These are phyloP conservation scores for Trimorus sp. DNA, from an alignment of 2,888 invertebrate species.

Conservation along the genomic window DNA sequence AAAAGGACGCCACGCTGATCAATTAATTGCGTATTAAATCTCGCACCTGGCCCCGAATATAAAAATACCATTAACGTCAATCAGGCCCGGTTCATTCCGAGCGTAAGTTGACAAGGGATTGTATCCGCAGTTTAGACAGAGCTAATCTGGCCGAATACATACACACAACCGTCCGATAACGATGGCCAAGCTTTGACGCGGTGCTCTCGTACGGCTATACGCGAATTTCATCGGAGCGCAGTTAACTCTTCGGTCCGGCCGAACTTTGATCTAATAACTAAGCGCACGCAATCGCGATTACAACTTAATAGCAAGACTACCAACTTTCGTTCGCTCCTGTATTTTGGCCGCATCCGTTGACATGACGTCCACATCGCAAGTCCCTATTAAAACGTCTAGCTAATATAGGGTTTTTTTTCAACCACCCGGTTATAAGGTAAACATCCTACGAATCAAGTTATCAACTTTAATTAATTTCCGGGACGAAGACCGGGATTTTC, in stretches of 20 bases:
- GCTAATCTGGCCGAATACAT: slow-evolving; percentile 35
- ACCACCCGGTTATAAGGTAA: no score
- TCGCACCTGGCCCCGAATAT: background rate
- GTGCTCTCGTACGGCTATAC: slow-evolving; percentile 62
- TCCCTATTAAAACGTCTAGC: no score
- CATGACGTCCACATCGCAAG: slow-evolving; percentile 8
- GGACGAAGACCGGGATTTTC: no score
- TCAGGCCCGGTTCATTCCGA: slow-evolving; percentile 25
- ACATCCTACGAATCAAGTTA: no score
- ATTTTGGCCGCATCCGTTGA: slow-evolving; percentile 18
- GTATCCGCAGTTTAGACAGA: slow-evolving; percentile 31
- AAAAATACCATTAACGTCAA: slow-evolving; percentile 29
- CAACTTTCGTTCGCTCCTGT: slow-evolving; percentile 24
- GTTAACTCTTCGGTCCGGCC: slow-evolving; percentile 74
- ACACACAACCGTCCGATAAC: slow-evolving; percentile 45
- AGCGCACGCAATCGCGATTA: slow-evolving; percentile 77
- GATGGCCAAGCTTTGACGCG: slow-evolving; percentile 61
- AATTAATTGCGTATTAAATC: no score
- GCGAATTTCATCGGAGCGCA: slow-evolving; percentile 72
- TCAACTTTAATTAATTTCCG: no score
- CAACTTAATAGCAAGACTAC: slow-evolving; percentile 73
- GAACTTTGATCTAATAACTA: slow-evolving; percentile 78
- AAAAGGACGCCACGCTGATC: no score
- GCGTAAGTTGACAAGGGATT: slow-evolving; percentile 38
- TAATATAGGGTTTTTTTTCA: no score